These are phyloP conservation scores for Stenolophus ochropezus DNA, from an alignment of 2,888 invertebrate genomes.

Conservation along the genomic window DNA sequence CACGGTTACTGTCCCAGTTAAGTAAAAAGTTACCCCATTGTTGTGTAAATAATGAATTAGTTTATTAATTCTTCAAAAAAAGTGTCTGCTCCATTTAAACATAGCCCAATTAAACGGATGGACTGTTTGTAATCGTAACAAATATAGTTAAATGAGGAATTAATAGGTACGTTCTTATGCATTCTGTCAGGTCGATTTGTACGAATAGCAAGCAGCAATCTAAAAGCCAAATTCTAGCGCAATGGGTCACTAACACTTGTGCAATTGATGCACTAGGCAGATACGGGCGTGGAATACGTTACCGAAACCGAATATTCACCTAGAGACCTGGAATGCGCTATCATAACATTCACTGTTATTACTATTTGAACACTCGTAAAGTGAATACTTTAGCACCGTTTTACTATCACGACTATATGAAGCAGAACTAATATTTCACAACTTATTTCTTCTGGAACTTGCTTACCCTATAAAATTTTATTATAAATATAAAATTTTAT, in stretches of 20 bases:
- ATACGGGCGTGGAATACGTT: neutral
- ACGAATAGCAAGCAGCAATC: neutral
- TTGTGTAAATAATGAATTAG: too few relatives aligned
- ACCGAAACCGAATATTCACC: neutral
- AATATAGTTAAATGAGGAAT: too few relatives aligned
- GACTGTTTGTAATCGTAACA: too few relatives aligned
- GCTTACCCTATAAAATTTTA: neutral
- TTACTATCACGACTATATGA: too few relatives aligned
- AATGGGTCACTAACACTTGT: neutral
- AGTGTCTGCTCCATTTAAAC: too few relatives aligned
- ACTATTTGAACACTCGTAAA: neutral
- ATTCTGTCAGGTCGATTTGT: neutral
- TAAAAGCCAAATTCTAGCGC: slow-evolving; percentile 17
- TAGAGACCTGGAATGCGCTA: slow-evolving; percentile 2
- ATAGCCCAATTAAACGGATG: too few relatives aligned
- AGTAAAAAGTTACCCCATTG: too few relatives aligned
- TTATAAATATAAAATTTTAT: neutral
- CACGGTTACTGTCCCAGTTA: too few relatives aligned
- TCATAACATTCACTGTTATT: neutral
- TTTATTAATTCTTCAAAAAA: too few relatives aligned
- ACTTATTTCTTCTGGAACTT: neutral
- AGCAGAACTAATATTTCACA: neutral
- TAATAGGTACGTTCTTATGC: too few relatives aligned
- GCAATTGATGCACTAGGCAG: neutral
- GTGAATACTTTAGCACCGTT: neutral